Evolutionary conservation across 2,113 vertebrate genomes (phyloP).

Genomic region (Cacatua alba): DNA sequence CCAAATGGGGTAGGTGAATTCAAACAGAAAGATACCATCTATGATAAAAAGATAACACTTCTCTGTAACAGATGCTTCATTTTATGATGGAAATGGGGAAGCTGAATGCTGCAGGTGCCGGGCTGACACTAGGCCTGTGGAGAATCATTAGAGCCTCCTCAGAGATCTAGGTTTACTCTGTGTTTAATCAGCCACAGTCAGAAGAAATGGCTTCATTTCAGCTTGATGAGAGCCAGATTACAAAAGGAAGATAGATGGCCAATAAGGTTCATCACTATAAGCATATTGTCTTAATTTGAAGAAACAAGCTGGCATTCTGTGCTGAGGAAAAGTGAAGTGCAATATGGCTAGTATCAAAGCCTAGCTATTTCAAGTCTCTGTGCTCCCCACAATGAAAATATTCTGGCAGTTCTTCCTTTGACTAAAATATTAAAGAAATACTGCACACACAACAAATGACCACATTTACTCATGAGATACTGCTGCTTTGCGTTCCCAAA

Average conservation of each 20-base stretch:
- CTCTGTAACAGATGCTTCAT: slow-evolving; percentile 81
- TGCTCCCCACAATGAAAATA: slow-evolving; percentile 11
- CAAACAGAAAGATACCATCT: slow-evolving; percentile 69
- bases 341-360: slow-evolving; percentile 37
- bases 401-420: slow-evolving; percentile 34
- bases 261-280: slow-evolving; percentile 64
- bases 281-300: slow-evolving; percentile 77
- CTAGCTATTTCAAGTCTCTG: slow-evolving; percentile 20
- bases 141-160: slow-evolving; percentile 78
- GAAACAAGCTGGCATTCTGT: slow-evolving; percentile 65
- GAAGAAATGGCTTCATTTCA: slow-evolving; percentile 90
- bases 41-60: slow-evolving; percentile 73
- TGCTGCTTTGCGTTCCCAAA: background rate
- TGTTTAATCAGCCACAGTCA: slow-evolving; percentile 92
- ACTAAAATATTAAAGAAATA: slow-evolving; percentile 16
- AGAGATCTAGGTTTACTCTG: slow-evolving; percentile 77
- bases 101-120: slow-evolving; percentile 86
- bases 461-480: background rate
- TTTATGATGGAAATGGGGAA: slow-evolving; percentile 79
- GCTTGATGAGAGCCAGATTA: slow-evolving; percentile 75
- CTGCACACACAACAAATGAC: background rate
- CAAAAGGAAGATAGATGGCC: slow-evolving; percentile 72
- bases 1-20: slow-evolving; percentile 77
- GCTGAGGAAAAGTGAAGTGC: slow-evolving; percentile 66
- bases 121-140: slow-evolving; percentile 76